Percentiles rank a stretch among this genome's conserved stretches.
Conservation (phyloP, 2,888 invertebrate genomes). For the Eucera pruinosa region DNA sequence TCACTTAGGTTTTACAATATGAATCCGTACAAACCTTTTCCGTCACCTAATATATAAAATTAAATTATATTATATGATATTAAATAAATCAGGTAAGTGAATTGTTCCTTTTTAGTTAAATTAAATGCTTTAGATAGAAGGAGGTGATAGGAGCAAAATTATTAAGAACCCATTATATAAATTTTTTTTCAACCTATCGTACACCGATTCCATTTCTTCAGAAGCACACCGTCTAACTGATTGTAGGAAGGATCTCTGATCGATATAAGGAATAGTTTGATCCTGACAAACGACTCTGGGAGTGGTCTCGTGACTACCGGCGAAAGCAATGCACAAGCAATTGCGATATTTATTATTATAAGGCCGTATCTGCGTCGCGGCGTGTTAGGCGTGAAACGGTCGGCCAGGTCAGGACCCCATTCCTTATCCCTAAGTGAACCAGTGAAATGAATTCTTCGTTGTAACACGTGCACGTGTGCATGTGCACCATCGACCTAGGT, state of each 20-base stretch:
- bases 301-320: constrained; percentile 66
- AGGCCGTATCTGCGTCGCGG: constrained; percentile 61
- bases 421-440: constrained; percentile 70
- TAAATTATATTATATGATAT: too few species aligned
- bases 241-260: constrained; percentile 47
- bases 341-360: constrained; percentile 72
- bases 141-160: too few species aligned
- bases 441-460: constrained; percentile 75
- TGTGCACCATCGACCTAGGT: not conserved
- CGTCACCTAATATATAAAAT: too few species aligned
- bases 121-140: too few species aligned
- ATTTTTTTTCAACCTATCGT: too few species aligned
- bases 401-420: constrained; percentile 72
- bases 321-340: constrained; percentile 67
- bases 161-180: too few species aligned
- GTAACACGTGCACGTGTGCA: constrained; percentile 50
- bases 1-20: too few species aligned
- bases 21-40: too few species aligned
- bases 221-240: too few species aligned
- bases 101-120: too few species aligned
- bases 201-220: too few species aligned
- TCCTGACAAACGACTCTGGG: constrained; percentile 62
- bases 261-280: constrained; percentile 36
- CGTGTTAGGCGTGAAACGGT: constrained; percentile 70
- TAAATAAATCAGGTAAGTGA: too few species aligned